Conservation (phyloP, 2,888 invertebrate species). For the Phragmatobia fuliginosa region DNA sequence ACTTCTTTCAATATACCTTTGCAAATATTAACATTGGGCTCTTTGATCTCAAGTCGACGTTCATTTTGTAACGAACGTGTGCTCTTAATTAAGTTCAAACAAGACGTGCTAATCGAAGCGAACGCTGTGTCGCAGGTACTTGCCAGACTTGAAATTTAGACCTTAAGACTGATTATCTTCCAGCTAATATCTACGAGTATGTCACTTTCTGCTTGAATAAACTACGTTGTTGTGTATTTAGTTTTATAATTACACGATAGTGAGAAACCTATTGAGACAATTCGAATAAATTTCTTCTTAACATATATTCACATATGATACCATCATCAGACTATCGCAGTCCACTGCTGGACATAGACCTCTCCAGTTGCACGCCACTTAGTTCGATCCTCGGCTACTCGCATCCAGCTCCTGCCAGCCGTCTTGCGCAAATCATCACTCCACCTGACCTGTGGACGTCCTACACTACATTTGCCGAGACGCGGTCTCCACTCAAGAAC, state of each 20-base stretch:
- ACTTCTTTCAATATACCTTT: slow-evolving; percentile 80
- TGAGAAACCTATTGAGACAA: background rate
- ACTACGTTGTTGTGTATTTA: background rate
- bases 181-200: background rate
- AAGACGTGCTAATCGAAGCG: slow-evolving; percentile 75
- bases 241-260: background rate
- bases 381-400: no score
- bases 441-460: no score
- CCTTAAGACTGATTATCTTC: slow-evolving; percentile 15
- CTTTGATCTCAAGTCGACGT: slow-evolving; percentile 80
- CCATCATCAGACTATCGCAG: no score
- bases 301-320: no score
- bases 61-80: slow-evolving; percentile 76
- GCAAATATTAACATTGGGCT: slow-evolving; percentile 78
- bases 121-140: slow-evolving; percentile 46
- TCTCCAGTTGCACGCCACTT: no score
- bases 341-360: no score
- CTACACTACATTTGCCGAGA: no score
- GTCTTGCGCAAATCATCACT: no score
- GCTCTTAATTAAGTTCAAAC: slow-evolving; percentile 85
- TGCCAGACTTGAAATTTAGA: slow-evolving; percentile 26
- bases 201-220: background rate
- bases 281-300: background rate
- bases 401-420: no score
- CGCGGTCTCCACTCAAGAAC: no score